Base-by-base conservation (phyloP, 2,113 vertebrate species). In the Ictalurus punctatus region DNA sequence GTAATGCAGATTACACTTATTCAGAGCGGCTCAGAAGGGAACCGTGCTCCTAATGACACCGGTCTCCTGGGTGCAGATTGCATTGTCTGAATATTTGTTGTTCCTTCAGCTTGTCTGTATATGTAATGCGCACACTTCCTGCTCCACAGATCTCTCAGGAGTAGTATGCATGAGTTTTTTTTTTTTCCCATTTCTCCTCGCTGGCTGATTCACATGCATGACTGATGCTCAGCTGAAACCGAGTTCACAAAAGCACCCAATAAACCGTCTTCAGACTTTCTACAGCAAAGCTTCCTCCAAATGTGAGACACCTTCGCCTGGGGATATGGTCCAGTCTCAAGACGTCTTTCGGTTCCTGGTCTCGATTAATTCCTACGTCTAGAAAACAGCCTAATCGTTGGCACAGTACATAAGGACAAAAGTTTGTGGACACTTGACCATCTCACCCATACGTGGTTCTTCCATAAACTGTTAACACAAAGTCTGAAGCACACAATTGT, bases 171-270 rank as follows among this genome's bases (percentile, higher is more conserved):
- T 94, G 94, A 94, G 92, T 6, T 48, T 48, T 48, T 48, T 48
- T 48, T 7, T 93, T 92, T 58, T 37, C 88, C 92, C 86, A 94
- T 92, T 94, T 56, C 94, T 95, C 93, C 94, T 94, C n/a, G 54
- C 93, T 94, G 94, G 93, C 93, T 94, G 92, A 92, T 94, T 91
- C 90, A 90, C 93, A 95, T 92, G 93, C 95, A 95, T 95, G 93
- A 94, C 93, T 93, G 94, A 95, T 94, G 93, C 92, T 93, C 90
- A 91, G 93, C 93, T 94, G 94, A 94, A 93, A 94, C 91, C 92
- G 92, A 93, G 67, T 88, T 93, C 92, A 61, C 63, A 82, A 71
- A 86, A 88, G n/a, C 76, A 74, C 59, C 67, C 37, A 37, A 14
- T 30, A 78, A 78, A 71, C 73, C 16, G 14, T 71, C 69, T 71